phyloP scores from a whole-genome alignment of 2,113 vertebrate genomes.

The Phainopepla nitens region DNA sequence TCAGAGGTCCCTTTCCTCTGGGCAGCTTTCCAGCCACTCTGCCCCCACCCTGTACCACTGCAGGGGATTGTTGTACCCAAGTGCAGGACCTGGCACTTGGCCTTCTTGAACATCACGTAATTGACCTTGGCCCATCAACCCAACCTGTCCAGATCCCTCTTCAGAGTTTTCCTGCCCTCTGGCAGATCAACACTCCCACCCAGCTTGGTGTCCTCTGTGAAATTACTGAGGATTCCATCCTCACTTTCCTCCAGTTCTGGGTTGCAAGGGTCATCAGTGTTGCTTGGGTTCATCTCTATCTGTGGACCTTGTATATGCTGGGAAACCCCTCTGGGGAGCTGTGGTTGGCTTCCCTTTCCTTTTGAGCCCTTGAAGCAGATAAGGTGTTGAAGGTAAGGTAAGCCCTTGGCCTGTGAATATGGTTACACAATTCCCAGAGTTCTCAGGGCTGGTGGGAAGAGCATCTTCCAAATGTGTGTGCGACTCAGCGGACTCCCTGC shows the following conservation, averaged over 20 bases:
- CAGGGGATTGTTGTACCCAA: background rate
- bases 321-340: background rate
- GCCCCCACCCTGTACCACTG: background rate
- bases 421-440: background rate
- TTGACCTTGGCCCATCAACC: fast-evolving
- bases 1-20: background rate
- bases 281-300: background rate
- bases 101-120: background rate
- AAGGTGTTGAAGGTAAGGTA: background rate
- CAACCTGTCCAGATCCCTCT: background rate
- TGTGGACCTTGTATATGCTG: background rate
- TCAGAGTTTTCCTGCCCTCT: background rate
- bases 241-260: background rate
- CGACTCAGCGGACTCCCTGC: fast-evolving
- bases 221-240: background rate
- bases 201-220: background rate
- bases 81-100: background rate
- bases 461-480: fast-evolving
- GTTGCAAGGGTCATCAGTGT: background rate
- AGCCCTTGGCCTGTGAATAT: background rate
- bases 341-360: background rate
- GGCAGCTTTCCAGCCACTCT: background rate
- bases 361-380: background rate
- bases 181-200: background rate
- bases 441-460: background rate